Conservation (phyloP, 2,797 vertebrate species). For the Trematomus bernacchii region DNA sequence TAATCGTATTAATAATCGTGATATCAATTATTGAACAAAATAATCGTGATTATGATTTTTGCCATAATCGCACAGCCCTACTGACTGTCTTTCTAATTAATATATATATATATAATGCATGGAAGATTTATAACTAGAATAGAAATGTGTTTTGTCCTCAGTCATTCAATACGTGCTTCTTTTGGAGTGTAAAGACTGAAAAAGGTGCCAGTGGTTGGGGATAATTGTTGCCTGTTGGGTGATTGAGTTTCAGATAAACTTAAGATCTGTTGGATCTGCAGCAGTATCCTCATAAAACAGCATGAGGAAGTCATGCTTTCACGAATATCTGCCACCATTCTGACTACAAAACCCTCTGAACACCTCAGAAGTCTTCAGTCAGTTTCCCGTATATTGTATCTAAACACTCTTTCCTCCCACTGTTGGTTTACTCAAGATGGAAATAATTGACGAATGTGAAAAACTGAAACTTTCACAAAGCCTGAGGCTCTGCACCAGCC, state of each 20-base stretch:
- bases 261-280: not conserved
- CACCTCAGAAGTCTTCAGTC: constrained; percentile 21
- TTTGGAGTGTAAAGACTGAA: not conserved
- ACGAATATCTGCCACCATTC: not conserved
- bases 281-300: constrained; percentile 1
- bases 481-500: constrained; percentile 10
- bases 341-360: not conserved
- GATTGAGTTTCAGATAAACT: not conserved
- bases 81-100: not conserved
- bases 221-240: not conserved
- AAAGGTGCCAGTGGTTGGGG: not conserved
- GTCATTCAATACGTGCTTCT: not conserved
- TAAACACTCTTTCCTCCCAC: constrained; percentile 1
- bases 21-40: too few relatives aligned
- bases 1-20: too few relatives aligned
- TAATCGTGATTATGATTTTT: too few relatives aligned
- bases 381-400: not conserved
- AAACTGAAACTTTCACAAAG: constrained; percentile 39
- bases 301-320: constrained; percentile 1
- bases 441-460: constrained; percentile 42
- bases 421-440: constrained; percentile 25
- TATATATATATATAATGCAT: not conserved
- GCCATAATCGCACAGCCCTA: too few relatives aligned
- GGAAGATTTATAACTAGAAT: not conserved
- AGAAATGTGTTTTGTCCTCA: not conserved